Evolutionary conservation across 1,140 invertebrate genomes (phyloP).

Genomic region (Manduca sexta): DNA sequence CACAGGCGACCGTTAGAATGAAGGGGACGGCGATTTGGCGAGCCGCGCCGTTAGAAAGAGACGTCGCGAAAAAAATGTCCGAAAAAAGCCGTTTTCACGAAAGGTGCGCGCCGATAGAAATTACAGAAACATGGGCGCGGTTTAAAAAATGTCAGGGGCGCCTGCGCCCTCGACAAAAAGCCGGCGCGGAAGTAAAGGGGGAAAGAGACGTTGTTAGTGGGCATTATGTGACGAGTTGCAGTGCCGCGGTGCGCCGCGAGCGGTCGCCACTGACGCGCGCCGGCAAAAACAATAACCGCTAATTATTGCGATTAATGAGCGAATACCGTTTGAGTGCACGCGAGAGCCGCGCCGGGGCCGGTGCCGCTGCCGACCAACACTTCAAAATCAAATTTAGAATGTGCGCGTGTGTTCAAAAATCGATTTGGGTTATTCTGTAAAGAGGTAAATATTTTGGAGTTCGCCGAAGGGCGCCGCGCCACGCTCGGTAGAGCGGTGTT

Average conservation of each 20-base stretch:
- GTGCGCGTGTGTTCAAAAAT: constrained; percentile 1
- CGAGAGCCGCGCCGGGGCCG: not conserved
- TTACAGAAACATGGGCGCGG: constrained; percentile 69
- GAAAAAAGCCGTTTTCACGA: constrained; percentile 66
- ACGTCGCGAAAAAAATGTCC: constrained; percentile 61
- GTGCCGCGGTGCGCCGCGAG: constrained; percentile 42
- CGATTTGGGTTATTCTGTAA: not conserved
- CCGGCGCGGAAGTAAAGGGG: constrained; percentile 58
- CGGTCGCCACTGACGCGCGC: constrained; percentile 41
- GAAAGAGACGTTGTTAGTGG: constrained; percentile 59
- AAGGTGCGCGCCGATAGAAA: constrained; percentile 60
- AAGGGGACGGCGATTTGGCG: constrained; percentile 52
- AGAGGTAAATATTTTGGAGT: constrained; percentile 13
- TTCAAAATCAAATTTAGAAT: too few relatives aligned
- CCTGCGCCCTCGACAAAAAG: constrained; percentile 58
- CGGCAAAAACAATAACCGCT: constrained; percentile 56
- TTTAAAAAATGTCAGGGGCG: constrained; percentile 68
- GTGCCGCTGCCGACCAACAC: not conserved
- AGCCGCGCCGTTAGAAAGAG: constrained; percentile 49
- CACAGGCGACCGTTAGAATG: constrained; percentile 49
- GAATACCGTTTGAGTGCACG: constrained; percentile 37
- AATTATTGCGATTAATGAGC: constrained; percentile 55
- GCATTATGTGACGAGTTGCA: constrained; percentile 47
- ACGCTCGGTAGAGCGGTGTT: constrained; percentile 5
- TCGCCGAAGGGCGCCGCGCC: not conserved